Evolutionary conservation across 2,113 vertebrate genomes (phyloP).

Genomic region (Athene cunicularia): DNA sequence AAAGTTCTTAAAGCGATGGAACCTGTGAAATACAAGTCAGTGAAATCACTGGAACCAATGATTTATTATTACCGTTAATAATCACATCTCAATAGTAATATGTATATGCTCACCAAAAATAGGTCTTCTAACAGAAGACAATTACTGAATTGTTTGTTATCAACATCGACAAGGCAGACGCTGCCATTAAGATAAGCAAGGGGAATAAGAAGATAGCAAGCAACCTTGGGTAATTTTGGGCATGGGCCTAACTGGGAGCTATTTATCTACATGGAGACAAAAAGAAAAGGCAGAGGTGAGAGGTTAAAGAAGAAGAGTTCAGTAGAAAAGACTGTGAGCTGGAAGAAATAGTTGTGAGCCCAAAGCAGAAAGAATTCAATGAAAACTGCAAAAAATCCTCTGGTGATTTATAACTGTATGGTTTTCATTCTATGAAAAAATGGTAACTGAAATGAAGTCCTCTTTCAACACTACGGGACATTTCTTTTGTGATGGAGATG

Average conservation of each 20-base stretch:
- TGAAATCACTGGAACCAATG: background rate
- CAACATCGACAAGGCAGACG: background rate
- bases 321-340: background rate
- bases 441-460: conserved; percentile 55
- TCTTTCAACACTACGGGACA: conserved; percentile 36
- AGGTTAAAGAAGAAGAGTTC: background rate
- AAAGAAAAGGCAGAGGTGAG: background rate
- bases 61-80: background rate
- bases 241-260: background rate
- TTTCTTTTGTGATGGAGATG: conserved; percentile 34
- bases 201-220: background rate
- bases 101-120: background rate
- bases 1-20: conserved; percentile 29
- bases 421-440: conserved; percentile 36
- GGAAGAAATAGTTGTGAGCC: background rate
- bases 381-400: conserved; percentile 24
- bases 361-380: conserved; percentile 11
- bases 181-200: background rate
- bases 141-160: background rate
- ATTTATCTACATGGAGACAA: background rate
- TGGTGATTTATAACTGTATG: conserved; percentile 5
- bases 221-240: background rate
- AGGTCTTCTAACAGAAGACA: background rate
- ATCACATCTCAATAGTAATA: background rate
- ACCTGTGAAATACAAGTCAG: background rate